Evolutionary conservation across 2,888 invertebrate species (phyloP), one percentile per base, ranked within the genome.

Genomic region (Ashinkailepas kermadecensis): DNA sequence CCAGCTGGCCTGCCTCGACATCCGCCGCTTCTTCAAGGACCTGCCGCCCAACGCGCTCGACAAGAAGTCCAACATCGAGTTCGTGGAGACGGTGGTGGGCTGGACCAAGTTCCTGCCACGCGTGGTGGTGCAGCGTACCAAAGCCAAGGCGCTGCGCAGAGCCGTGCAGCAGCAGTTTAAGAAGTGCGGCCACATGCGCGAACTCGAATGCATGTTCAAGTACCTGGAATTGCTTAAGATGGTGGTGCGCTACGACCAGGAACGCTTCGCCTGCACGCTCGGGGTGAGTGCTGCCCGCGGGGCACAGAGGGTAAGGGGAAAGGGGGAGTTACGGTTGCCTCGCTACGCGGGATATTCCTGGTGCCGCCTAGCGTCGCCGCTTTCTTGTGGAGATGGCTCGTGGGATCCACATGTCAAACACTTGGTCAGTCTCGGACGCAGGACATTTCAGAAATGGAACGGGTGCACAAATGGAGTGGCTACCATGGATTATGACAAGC

Each of bases 41-140:
- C 93, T 94, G 92, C 91, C 92, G 54, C 93, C 93, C 86, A 92
- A 93, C 87, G 94, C 95, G 21, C 89, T 96, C 85, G 98, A 98
- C 89, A 98, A 97, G 89, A 98, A 97, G 89, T 94, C 95, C 83
- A 97, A 96, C 89, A 92, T 98, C 87, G 97, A 98, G 86, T 95
- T 95, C 87, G 89, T 99, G 85, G 98, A 99, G 88, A 93, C 95
- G 87, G 97, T 98, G 90, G 93, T 96, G 85, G 97, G 98, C 64
- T 91, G 98, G 86, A 93, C 95, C 88, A 93, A 94, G 89, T 98
- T 98, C 90, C 91, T 99, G 86, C 97, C 98, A 57, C 93, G 93
- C 86, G 91, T 93, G 84, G 92, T 97, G 85, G 90, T 97, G 85
- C 93, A 94, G 85, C 92, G 92, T 84, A 92, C 93, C 89, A 98